These are phyloP conservation scores for Aethes cnicana DNA, from an alignment of 2,888 invertebrate genomes.

Conservation along the genomic window DNA sequence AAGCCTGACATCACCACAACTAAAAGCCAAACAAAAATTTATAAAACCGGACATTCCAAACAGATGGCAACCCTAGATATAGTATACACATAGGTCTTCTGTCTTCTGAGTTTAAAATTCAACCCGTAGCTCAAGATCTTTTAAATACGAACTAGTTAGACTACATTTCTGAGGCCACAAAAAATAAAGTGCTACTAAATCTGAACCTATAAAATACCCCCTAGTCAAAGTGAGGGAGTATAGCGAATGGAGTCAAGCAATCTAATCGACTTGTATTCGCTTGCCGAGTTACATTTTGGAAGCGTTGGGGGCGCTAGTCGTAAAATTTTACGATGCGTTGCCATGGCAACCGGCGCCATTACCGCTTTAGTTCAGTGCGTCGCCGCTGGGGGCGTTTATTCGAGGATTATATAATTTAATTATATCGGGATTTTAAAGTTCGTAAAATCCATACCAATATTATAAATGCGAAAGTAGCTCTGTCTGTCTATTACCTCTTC, in stretches of 20 bases:
- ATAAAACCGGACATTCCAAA: too few relatives aligned
- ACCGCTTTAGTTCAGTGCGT: constrained; percentile 11
- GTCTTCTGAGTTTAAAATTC: too few relatives aligned
- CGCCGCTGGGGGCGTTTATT: constrained; percentile 15
- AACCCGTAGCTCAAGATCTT: too few relatives aligned
- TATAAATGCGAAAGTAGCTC: too few relatives aligned
- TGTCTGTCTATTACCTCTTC: too few relatives aligned
- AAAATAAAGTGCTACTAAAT: constrained; percentile 16
- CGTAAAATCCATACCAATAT: too few relatives aligned
- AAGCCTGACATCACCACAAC: too few relatives aligned
- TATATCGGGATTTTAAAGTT: too few relatives aligned
- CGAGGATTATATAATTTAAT: too few relatives aligned
- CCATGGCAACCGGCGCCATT: constrained; percentile 26
- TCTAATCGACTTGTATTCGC: constrained; percentile 18
- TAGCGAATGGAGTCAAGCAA: constrained; percentile 25
- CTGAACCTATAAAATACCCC: constrained; percentile 21
- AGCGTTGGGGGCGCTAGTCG: constrained; percentile 27
- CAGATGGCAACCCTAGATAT: too few relatives aligned
- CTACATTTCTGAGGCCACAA: constrained; percentile 16
- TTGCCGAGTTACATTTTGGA: constrained; percentile 15
- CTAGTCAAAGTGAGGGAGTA: constrained; percentile 29
- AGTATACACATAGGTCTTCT: too few relatives aligned
- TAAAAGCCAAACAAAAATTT: too few relatives aligned
- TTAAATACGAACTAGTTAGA: neutral
- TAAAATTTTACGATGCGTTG: constrained; percentile 30